Evolutionary conservation across 2,797 vertebrate genomes (phyloP).

Genomic region (Parauchenoglanis punctatus): DNA sequence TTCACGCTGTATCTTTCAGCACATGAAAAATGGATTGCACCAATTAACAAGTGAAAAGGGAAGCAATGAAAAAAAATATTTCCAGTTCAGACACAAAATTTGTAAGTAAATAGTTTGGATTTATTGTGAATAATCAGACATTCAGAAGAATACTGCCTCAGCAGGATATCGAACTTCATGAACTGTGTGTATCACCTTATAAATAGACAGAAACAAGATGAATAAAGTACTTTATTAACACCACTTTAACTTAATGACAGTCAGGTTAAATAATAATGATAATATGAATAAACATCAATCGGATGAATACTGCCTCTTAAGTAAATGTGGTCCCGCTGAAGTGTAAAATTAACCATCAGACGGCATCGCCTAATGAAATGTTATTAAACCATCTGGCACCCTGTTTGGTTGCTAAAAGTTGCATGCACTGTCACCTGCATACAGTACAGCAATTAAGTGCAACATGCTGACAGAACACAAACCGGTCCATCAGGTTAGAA

Average conservation of each 20-base stretch:
- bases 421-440: not conserved
- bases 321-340: not conserved
- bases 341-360: conserved; percentile 24
- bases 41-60: not conserved
- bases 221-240: not conserved
- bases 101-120: not conserved
- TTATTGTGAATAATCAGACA: not conserved
- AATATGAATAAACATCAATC: not conserved
- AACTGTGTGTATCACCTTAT: not conserved
- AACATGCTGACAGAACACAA: not conserved
- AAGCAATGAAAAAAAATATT: not conserved
- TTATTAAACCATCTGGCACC: conserved; percentile 15
- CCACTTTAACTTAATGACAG: not conserved
- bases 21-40: not conserved
- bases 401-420: not conserved
- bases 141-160: not conserved
- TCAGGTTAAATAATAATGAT: not conserved
- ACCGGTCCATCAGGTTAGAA: not conserved
- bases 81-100: not conserved
- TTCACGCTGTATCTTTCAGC: not conserved
- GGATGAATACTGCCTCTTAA: conserved; percentile 7
- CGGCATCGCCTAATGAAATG: not conserved
- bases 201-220: not conserved
- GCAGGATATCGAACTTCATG: not conserved
- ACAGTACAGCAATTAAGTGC: not conserved